Conservation (phyloP, 64 coral and sea anemone species). For the Stichodactyla helianthus region DNA sequence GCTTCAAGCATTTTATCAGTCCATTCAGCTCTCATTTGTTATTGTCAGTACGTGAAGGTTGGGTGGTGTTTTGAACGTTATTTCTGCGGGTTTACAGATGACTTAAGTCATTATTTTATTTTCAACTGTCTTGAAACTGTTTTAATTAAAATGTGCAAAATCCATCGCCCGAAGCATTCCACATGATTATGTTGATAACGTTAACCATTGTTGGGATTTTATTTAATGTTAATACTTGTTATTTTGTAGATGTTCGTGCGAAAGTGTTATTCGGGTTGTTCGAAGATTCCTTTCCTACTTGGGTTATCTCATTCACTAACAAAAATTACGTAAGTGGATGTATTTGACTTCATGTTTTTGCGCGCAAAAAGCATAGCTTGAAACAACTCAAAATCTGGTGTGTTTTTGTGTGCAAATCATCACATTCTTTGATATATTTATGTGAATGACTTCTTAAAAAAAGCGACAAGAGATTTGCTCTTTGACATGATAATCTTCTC, state of each 20-base stretch:
- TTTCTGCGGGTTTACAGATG: not conserved
- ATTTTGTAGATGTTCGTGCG: not conserved
- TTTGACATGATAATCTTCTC: constrained; percentile 10
- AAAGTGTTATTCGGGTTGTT: not conserved
- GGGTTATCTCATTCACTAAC: not conserved
- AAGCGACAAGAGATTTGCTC: not conserved
- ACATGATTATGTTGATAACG: not conserved
- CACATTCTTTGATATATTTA: not conserved
- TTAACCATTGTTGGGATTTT: not conserved
- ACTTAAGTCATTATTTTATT: not conserved
- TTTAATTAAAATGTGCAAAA: not conserved
- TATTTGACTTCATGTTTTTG: not conserved
- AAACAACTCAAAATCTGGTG: too few species aligned
- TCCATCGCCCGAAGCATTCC: not conserved
- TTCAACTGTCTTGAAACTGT: too few species aligned
- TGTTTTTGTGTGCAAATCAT: not conserved
- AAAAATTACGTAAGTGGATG: not conserved
- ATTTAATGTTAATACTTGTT: not conserved
- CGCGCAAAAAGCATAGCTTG: not conserved
- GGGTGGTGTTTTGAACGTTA: not conserved
- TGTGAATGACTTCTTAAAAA: not conserved
- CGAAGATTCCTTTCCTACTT: not conserved
- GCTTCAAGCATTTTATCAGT: not conserved
- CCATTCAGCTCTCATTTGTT: not conserved
- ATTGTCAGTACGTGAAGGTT: not conserved